Evolutionary conservation across 2,113 vertebrate species (phyloP).

Genomic region (Percopsis transmontana): DNA sequence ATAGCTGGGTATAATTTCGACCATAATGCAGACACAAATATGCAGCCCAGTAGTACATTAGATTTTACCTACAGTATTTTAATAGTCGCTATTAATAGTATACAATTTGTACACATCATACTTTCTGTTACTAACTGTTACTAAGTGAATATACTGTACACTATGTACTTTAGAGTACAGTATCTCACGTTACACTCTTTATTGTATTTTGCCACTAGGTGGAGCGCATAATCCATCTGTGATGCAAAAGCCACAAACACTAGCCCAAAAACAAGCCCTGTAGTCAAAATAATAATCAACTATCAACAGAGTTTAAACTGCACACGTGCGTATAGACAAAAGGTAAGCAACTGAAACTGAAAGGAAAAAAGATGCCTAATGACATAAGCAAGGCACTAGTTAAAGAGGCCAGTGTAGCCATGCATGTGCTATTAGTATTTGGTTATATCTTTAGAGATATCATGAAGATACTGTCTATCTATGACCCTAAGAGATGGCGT

Average conservation of each 20-base stretch:
- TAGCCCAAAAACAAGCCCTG: no score
- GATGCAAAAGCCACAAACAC: background rate
- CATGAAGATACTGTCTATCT: background rate
- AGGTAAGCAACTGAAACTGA: no score
- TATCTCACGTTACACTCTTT: background rate
- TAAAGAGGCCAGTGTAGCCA: conserved; percentile 6
- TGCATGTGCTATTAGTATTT: conserved; percentile 11
- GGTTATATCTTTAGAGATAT: background rate
- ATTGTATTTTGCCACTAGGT: background rate
- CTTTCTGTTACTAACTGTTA: background rate
- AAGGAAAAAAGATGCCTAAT: no score
- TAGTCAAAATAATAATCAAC: no score
- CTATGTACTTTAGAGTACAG: no score
- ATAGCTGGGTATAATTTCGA: no score
- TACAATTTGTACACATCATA: background rate
- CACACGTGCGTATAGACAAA: no score
- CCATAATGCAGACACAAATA: no score
- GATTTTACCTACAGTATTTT: no score
- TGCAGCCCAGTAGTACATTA: no score
- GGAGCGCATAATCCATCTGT: background rate
- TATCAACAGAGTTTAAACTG: no score
- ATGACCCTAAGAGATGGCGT: background rate
- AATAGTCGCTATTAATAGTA: background rate
- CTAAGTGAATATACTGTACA: background rate
- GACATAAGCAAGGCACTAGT: conserved; percentile 1